These are phyloP conservation scores for Drosophila nannoptera DNA, from an alignment of 1,140 invertebrate species.

Conservation along the genomic window DNA sequence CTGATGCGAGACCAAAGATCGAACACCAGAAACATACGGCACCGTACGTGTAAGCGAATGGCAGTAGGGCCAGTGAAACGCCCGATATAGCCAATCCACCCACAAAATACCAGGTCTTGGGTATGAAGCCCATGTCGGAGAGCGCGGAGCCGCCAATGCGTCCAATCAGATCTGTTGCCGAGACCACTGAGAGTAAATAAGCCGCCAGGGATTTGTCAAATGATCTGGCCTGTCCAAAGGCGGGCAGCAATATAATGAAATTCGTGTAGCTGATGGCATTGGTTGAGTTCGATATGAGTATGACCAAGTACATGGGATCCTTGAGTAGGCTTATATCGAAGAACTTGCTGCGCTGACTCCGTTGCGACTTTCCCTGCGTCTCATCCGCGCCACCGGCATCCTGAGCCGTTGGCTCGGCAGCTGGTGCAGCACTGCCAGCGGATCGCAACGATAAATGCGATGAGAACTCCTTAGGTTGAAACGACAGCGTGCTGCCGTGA, in stretches of 20 bases:
- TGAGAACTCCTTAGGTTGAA: constrained; percentile 87
- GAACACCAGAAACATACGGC: constrained; percentile 85
- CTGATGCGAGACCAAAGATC: constrained; percentile 88
- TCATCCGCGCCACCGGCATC: constrained; percentile 45
- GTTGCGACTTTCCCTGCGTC: constrained; percentile 49
- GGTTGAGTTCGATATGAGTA: constrained; percentile 89
- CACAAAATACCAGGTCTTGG: constrained; percentile 90
- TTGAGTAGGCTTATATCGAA: constrained; percentile 87
- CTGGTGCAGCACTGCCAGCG: constrained; percentile 69
- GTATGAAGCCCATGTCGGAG: constrained; percentile 86
- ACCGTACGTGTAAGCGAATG: constrained; percentile 82
- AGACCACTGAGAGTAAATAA: constrained; percentile 88
- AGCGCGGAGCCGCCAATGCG: constrained; percentile 89
- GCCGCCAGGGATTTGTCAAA: constrained; percentile 85
- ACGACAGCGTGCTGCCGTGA: constrained; percentile 89
- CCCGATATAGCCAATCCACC: constrained; percentile 88
- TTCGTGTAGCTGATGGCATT: constrained; percentile 92
- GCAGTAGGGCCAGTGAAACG: constrained; percentile 84
- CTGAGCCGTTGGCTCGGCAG: constrained; percentile 42
- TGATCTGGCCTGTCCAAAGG: constrained; percentile 84
- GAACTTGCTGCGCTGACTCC: constrained; percentile 81
- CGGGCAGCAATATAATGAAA: constrained; percentile 88
- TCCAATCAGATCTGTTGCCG: constrained; percentile 87
- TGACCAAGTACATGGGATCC: constrained; percentile 89
- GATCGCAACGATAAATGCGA: constrained; percentile 88